Percentiles rank a stretch among this genome's conserved stretches.
Conservation (phyloP, 2,113 vertebrate genomes). For the Ictidomys tridecemlineatus region DNA sequence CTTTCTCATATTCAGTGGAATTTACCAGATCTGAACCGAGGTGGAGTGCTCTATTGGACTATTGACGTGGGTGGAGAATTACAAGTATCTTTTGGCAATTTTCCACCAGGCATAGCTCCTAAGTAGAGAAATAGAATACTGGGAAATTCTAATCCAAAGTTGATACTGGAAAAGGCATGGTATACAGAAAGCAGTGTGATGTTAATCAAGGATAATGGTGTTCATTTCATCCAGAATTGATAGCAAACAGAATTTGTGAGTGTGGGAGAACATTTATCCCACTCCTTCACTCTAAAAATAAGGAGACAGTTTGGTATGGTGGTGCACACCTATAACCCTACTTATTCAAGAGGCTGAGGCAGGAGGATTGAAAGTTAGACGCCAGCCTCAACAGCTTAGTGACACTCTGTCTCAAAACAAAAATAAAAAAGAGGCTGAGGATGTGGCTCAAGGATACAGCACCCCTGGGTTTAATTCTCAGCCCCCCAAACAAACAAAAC, state of each 20-base stretch:
- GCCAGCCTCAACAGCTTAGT: too few species aligned
- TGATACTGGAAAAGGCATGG: not conserved
- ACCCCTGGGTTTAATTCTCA: too few species aligned
- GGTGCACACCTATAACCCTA: too few species aligned
- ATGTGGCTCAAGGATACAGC: too few species aligned
- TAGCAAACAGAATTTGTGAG: conserved; percentile 53
- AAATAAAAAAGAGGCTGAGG: too few species aligned
- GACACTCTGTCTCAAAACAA: too few species aligned
- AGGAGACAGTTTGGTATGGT: not conserved
- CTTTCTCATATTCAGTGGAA: not conserved
- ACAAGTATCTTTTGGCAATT: not conserved
- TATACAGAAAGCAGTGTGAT: not conserved
- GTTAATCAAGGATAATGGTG: not conserved
- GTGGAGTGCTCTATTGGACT: not conserved
- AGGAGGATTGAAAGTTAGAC: too few species aligned
- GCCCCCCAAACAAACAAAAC: too few species aligned
- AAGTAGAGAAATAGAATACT: not conserved
- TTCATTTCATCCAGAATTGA: conserved; percentile 4
- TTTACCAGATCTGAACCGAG: not conserved
- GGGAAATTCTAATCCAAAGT: not conserved
- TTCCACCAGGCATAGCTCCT: not conserved
- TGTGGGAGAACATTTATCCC: not conserved
- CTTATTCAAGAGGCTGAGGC: too few species aligned
- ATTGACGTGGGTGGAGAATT: not conserved
- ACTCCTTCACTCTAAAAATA: conserved; percentile 1